Evolutionary conservation across 2,113 vertebrate genomes (phyloP).

Genomic region (Xiphorhynchus elegans): DNA sequence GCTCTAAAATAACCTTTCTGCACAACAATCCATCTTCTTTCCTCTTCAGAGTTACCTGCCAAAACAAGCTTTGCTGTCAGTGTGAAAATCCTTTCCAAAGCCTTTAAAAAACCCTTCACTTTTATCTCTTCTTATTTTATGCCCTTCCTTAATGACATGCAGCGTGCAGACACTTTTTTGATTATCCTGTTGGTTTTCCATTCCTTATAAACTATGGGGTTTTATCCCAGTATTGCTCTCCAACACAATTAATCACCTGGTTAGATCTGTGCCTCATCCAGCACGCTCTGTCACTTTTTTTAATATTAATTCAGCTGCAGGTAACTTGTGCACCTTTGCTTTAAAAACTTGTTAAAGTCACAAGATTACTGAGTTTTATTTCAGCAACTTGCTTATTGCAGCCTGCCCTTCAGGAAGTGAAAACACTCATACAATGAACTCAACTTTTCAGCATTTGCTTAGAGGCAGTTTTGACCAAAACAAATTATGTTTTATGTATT

Average conservation of each 20-base stretch:
- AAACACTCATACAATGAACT: not conserved
- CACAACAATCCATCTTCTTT: not conserved
- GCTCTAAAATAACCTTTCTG: not conserved
- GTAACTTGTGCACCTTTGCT: not conserved
- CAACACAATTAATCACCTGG: not conserved
- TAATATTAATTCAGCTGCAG: not conserved
- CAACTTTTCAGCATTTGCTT: not conserved
- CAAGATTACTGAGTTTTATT: not conserved
- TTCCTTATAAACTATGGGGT: not conserved
- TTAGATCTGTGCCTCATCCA: not conserved
- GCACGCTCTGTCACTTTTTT: not conserved
- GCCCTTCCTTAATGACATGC: not conserved
- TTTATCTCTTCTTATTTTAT: not conserved
- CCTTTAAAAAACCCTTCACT: not conserved
- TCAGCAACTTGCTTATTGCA: not conserved
- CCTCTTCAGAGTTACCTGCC: not conserved
- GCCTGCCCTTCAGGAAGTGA: not conserved
- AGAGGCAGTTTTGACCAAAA: not conserved
- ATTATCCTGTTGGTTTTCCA: not conserved
- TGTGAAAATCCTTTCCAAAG: not conserved
- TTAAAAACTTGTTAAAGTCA: not conserved
- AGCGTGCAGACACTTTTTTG: not conserved
- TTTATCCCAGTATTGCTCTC: not conserved
- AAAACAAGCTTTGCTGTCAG: not conserved
- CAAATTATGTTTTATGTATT: accelerated